Percentiles rank a stretch among this genome's conserved stretches.
Evolutionary conservation across 2,888 invertebrate species (phyloP).

Genomic region (Ennomos fuscantarius): DNA sequence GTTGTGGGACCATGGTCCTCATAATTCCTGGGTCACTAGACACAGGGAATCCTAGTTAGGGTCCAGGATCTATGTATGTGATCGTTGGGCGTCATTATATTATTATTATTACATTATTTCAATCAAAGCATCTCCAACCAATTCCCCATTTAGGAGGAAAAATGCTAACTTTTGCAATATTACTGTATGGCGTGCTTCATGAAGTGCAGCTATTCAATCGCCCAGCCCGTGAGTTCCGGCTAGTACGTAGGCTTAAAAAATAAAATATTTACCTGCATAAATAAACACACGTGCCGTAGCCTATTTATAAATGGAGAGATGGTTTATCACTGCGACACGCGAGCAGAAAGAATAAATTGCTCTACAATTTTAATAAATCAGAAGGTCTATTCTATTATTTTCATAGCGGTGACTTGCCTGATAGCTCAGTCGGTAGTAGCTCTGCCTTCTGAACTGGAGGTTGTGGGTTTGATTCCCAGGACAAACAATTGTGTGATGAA

Average conservation of each 20-base stretch:
- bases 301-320: conserved; percentile 30
- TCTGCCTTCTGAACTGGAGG: too few relatives aligned
- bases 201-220: conserved; percentile 42
- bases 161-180: neutral
- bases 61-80: too few relatives aligned
- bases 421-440: too few relatives aligned
- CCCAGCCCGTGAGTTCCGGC: conserved; percentile 53
- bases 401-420: too few relatives aligned
- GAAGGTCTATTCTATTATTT: too few relatives aligned
- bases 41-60: too few relatives aligned
- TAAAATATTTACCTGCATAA: conserved; percentile 49
- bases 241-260: conserved; percentile 52
- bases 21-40: too few relatives aligned
- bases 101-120: too few relatives aligned
- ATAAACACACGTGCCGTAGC: conserved; percentile 44
- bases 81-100: too few relatives aligned
- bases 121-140: neutral
- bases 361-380: neutral
- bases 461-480: too few relatives aligned
- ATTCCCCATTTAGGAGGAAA: neutral
- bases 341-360: neutral
- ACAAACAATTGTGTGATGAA: too few relatives aligned
- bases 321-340: conserved; percentile 14
- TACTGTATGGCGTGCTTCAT: conserved; percentile 43
- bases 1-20: too few relatives aligned